Percentiles rank a stretch among this genome's conserved stretches.
phyloP scores from a whole-genome alignment of 2,888 invertebrate genomes.

The Raillietiella orientalis region DNA sequence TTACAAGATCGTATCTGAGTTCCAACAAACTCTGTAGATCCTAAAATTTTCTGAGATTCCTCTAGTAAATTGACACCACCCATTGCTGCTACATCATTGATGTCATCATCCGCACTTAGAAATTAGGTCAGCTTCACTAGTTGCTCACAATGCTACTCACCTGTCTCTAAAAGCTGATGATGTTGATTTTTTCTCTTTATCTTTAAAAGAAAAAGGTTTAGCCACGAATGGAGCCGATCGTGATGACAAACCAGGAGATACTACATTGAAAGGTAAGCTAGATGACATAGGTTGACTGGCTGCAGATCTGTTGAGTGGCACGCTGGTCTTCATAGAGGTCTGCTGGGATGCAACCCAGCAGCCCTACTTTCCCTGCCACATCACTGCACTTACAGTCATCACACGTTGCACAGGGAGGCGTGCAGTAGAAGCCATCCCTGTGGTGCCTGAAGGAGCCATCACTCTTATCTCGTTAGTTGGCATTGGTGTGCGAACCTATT shows the following conservation, averaged over 20 bases:
- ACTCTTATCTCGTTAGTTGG: constrained; percentile 14
- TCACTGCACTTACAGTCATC: too few relatives aligned
- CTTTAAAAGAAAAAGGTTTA: too few relatives aligned
- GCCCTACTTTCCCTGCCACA: too few relatives aligned
- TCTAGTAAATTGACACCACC: constrained; percentile 91
- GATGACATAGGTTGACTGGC: too few relatives aligned
- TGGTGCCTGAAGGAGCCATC: constrained; percentile 13
- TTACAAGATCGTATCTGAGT: constrained; percentile 68
- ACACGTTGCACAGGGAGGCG: constrained; percentile 9
- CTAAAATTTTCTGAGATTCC: constrained; percentile 74
- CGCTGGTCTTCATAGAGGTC: too few relatives aligned
- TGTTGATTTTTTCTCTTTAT: constrained; percentile 33
- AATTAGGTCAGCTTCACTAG: neutral
- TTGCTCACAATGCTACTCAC: neutral
- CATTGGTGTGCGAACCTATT: constrained; percentile 21
- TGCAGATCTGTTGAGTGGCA: too few relatives aligned
- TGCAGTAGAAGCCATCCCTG: constrained; percentile 12
- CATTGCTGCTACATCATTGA: constrained; percentile 96
- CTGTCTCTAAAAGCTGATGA: too few relatives aligned
- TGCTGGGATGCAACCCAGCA: too few relatives aligned
- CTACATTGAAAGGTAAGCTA: too few relatives aligned
- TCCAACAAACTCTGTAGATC: constrained; percentile 58
- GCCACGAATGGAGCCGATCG: too few relatives aligned
- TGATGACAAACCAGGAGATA: too few relatives aligned
- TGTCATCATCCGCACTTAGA: constrained; percentile 55